Evolutionary conservation across 2,888 invertebrate species (phyloP).

Genomic region (Mythimna loreyi): DNA sequence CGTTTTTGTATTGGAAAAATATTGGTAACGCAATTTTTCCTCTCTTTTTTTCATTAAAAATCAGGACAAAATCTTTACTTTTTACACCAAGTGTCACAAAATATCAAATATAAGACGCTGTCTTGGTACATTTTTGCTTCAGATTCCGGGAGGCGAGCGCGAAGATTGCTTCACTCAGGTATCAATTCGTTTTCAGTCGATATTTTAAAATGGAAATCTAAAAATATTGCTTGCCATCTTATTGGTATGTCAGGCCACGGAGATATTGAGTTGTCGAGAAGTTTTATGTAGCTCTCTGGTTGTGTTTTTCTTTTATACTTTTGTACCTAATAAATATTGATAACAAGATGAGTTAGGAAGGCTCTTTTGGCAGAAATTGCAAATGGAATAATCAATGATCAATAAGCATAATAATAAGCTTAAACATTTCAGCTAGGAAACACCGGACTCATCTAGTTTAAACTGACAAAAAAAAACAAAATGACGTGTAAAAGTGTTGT

Average conservation of each 20-base stretch:
- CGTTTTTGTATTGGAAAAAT: too few species aligned
- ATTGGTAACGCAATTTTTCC: neutral
- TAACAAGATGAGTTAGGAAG: neutral
- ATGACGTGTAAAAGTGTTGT: too few species aligned
- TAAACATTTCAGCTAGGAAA: too few species aligned
- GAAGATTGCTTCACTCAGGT: conserved; percentile 36
- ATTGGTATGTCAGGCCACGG: neutral
- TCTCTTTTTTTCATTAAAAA: neutral
- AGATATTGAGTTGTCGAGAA: conserved; percentile 10
- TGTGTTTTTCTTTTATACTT: neutral
- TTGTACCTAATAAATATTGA: neutral
- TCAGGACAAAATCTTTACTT: neutral
- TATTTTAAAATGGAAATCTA: conserved; percentile 52
- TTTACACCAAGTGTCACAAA: neutral
- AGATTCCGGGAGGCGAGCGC: conserved; percentile 22
- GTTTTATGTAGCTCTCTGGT: conserved; percentile 6
- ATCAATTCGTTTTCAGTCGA: conserved; percentile 18
- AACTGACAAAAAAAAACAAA: too few species aligned
- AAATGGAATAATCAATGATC: too few species aligned
- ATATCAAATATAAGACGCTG: neutral
- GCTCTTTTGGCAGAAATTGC: too few species aligned
- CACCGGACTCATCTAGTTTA: too few species aligned
- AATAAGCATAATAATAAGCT: too few species aligned
- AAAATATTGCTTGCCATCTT: conserved; percentile 31
- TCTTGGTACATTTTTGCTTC: neutral